Evolutionary conservation across 2,113 vertebrate species (phyloP).

Genomic region (Jaculus jaculus): DNA sequence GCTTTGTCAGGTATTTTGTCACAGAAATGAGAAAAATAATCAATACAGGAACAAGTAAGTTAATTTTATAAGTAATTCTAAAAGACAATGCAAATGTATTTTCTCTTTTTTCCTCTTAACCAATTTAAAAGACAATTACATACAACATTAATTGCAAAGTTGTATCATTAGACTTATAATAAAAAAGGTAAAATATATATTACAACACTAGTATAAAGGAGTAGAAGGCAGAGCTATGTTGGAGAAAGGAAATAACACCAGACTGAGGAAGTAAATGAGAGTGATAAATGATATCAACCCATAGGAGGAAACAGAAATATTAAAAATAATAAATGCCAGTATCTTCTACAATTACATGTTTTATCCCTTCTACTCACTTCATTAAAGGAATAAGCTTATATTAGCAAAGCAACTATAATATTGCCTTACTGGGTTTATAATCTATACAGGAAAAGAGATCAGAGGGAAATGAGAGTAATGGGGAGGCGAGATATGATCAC

Average conservation of each 20-base stretch:
- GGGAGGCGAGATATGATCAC: background rate
- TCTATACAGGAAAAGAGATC: background rate
- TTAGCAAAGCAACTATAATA: constrained; percentile 14
- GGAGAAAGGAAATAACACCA: background rate
- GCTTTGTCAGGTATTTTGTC: too few species aligned
- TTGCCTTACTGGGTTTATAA: background rate
- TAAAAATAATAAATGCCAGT: background rate
- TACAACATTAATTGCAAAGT: background rate
- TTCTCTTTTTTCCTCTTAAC: constrained; percentile 21
- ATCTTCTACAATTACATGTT: background rate
- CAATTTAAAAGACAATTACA: constrained; percentile 29
- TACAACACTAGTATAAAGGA: background rate
- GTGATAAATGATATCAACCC: background rate
- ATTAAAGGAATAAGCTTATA: background rate
- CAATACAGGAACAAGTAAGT: background rate
- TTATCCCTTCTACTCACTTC: background rate
- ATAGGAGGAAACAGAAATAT: constrained; percentile 22
- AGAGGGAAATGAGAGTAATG: background rate
- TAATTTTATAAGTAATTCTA: background rate
- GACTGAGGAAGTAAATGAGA: background rate
- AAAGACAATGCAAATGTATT: background rate
- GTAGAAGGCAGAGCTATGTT: background rate
- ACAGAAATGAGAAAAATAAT: too few species aligned
- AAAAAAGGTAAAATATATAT: background rate
- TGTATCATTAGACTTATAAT: background rate